These are phyloP conservation scores for Gymnodraco acuticeps DNA, from an alignment of 2,797 vertebrate genomes.

Conservation along the genomic window DNA sequence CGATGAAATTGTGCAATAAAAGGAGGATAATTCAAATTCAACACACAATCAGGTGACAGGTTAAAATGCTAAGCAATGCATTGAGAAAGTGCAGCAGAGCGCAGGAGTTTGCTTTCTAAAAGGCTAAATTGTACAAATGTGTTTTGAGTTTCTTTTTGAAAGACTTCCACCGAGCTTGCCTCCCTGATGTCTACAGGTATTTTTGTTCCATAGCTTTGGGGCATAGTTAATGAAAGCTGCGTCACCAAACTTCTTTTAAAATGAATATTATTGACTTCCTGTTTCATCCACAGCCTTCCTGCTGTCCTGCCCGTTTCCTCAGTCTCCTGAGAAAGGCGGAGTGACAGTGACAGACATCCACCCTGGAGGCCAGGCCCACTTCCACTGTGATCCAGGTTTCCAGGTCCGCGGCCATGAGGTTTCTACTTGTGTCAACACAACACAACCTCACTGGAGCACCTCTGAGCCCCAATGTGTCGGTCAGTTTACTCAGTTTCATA, in stretches of 20 bases:
- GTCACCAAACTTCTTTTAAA: background rate
- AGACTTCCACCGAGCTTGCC: too few species aligned
- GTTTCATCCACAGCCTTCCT: slow-evolving; percentile 85
- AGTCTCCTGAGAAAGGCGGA: slow-evolving; percentile 88
- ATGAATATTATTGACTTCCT: background rate
- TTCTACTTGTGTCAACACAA: slow-evolving; percentile 89
- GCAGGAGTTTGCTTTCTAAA: too few species aligned
- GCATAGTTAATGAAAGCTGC: too few species aligned
- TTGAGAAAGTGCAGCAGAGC: too few species aligned
- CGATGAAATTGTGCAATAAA: too few species aligned
- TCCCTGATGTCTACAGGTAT: too few species aligned
- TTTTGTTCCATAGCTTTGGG: too few species aligned
- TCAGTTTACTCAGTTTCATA: slow-evolving; percentile 54
- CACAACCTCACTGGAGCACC: slow-evolving; percentile 90
- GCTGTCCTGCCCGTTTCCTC: slow-evolving; percentile 91
- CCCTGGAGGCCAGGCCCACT: slow-evolving; percentile 91
- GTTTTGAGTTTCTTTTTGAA: too few species aligned
- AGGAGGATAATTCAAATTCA: too few species aligned
- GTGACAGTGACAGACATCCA: slow-evolving; percentile 93
- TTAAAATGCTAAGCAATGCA: too few species aligned
- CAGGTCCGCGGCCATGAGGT: slow-evolving; percentile 91
- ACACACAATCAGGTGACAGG: too few species aligned
- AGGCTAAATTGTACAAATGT: too few species aligned
- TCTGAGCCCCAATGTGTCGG: slow-evolving; percentile 85
- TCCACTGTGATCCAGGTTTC: slow-evolving; percentile 92